These are phyloP conservation scores for Chaetorhynchus papuensis DNA, from an alignment of 2,113 vertebrate species.

Conservation along the genomic window DNA sequence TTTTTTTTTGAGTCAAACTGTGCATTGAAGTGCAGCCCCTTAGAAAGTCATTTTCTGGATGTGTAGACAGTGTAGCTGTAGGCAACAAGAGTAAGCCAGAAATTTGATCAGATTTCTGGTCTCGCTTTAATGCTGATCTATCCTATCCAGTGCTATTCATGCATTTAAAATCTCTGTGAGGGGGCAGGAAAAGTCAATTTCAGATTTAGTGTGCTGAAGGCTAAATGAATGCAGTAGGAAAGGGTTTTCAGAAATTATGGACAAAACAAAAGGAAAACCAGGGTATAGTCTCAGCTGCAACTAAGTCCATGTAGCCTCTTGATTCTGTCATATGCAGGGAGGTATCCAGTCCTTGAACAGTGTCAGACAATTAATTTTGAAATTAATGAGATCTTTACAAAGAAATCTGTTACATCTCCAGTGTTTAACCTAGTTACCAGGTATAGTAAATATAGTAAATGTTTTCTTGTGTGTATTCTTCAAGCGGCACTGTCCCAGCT, in stretches of 20 bases:
- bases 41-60: conserved; percentile 1
- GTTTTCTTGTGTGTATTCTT: not conserved
- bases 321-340: not conserved
- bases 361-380: not conserved
- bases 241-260: not conserved
- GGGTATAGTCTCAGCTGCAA: not conserved
- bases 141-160: not conserved
- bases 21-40: not conserved
- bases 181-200: not conserved
- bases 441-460: not conserved
- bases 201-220: not conserved
- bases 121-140: not conserved
- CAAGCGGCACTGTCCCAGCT: accelerated
- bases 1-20: not conserved
- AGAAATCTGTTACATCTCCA: not conserved
- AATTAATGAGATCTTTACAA: not conserved
- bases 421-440: not conserved
- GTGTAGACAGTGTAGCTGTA: not conserved
- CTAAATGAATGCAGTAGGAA: not conserved
- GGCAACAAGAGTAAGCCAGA: not conserved
- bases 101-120: not conserved
- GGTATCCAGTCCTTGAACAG: not conserved
- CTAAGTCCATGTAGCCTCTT: not conserved
- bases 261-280: not conserved
- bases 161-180: not conserved